These are phyloP conservation scores for Hylomyscus alleni DNA, from an alignment of 2,797 vertebrate genomes.

Conservation along the genomic window DNA sequence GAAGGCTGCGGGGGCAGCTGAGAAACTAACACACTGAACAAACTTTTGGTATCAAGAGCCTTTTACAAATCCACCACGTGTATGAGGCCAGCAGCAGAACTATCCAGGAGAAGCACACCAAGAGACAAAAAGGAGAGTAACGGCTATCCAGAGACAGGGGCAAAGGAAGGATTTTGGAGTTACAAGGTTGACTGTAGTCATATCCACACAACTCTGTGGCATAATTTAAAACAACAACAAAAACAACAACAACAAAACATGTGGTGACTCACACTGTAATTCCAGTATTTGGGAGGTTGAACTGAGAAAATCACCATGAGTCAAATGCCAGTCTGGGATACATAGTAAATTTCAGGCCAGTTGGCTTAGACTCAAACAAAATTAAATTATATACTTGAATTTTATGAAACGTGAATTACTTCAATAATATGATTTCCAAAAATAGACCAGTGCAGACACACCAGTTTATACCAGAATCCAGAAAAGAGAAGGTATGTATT, in stretches of 20 bases:
- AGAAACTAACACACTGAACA: neutral
- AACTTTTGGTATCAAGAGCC: neutral
- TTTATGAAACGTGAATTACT: neutral
- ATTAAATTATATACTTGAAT: neutral
- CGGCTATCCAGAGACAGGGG: neutral
- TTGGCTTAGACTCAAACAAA: neutral
- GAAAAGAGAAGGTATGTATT: neutral
- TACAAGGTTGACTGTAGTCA: neutral
- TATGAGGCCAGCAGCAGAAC: neutral
- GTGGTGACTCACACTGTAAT: neutral
- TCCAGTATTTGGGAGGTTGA: neutral
- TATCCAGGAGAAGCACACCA: neutral
- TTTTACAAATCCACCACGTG: neutral
- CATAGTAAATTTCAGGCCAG: neutral
- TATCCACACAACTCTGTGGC: neutral
- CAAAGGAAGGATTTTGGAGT: neutral
- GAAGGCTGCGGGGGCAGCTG: neutral
- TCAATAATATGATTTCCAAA: neutral
- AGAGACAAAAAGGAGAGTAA: neutral
- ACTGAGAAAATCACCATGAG: neutral
- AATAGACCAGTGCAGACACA: neutral
- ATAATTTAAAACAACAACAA: neutral
- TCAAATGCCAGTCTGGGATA: neutral
- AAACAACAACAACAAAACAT: too few relatives aligned
- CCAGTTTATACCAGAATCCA: neutral